Conservation (phyloP, 1,140 invertebrate species). For the Neelides sp. region DNA sequence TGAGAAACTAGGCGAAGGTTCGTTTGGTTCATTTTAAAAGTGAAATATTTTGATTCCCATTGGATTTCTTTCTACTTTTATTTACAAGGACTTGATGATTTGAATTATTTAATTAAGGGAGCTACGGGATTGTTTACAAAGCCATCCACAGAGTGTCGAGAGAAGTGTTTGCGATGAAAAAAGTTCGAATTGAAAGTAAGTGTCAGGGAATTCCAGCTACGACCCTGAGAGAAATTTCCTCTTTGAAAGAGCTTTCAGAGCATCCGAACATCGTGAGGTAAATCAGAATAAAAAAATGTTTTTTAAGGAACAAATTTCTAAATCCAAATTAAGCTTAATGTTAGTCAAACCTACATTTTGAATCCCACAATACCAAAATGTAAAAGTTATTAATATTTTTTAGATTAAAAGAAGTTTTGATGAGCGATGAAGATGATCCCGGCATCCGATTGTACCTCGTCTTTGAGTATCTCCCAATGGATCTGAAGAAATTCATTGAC, state of each 20-base stretch:
- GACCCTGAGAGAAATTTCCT: conserved; percentile 82
- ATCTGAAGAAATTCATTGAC: conserved; percentile 95
- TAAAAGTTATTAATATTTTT: no score
- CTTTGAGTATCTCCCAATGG: conserved; percentile 97
- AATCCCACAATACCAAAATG: no score
- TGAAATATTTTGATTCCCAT: no score
- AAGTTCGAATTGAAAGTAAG: conserved; percentile 82
- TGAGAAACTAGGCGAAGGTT: conserved; percentile 92
- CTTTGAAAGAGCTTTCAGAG: conserved; percentile 69
- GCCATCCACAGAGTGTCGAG: conserved; percentile 75
- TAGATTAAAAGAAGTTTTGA: conserved; percentile 86
- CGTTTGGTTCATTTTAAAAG: no score
- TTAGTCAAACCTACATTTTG: no score
- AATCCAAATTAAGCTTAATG: no score
- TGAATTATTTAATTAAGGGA: conserved; percentile 40
- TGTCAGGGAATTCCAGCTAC: conserved; percentile 91
- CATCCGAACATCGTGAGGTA: conserved; percentile 78
- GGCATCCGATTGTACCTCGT: conserved; percentile 86
- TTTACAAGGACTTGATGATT: neutral
- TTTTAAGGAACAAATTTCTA: no score
- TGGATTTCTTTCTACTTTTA: neutral
- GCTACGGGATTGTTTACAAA: conserved; percentile 89
- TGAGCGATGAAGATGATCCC: conserved; percentile 80
- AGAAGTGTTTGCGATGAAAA: conserved; percentile 85
- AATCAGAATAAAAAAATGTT: no score